Percentiles rank a stretch among this genome's conserved stretches.
These are phyloP conservation scores for Hyles vespertilio DNA, from an alignment of 1,140 invertebrate genomes.

Conservation along the genomic window DNA sequence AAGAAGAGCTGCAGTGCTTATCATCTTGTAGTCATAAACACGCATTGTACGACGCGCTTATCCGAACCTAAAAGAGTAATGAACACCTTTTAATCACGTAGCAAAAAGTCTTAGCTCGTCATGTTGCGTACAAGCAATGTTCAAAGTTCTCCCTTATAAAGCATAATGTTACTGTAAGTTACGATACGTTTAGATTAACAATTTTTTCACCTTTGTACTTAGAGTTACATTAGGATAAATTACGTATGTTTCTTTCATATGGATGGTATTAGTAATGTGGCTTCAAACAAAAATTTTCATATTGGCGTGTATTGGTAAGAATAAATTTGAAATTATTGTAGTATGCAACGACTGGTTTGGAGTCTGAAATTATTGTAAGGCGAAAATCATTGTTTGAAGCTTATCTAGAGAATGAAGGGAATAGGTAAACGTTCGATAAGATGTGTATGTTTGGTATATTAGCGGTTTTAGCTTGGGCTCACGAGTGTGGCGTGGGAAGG, in stretches of 20 bases:
- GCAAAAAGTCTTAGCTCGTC: slow-evolving; percentile 11
- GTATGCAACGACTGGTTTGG: slow-evolving; percentile 26
- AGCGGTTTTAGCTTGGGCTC: slow-evolving; percentile 4
- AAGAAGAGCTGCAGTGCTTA: too few relatives aligned
- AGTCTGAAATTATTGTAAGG: slow-evolving; percentile 47
- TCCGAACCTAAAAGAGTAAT: too few relatives aligned
- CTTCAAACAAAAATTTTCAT: slow-evolving; percentile 60
- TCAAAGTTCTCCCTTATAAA: slow-evolving; percentile 27
- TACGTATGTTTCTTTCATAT: too few relatives aligned
- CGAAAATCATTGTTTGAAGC: slow-evolving; percentile 61
- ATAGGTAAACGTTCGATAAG: slow-evolving; percentile 2
- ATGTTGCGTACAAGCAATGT: slow-evolving; percentile 14
- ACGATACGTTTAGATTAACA: not conserved
- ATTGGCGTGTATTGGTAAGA: slow-evolving; percentile 7
- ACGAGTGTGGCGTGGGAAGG: not conserved
- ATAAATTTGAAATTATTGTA: too few relatives aligned
- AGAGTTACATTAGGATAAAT: slow-evolving; percentile 48
- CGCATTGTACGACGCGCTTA: too few relatives aligned
- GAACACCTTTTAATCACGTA: slow-evolving; percentile 3
- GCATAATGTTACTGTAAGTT: slow-evolving; percentile 2
- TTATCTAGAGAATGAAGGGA: slow-evolving; percentile 3
- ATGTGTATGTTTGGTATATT: slow-evolving; percentile 12
- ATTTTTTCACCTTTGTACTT: slow-evolving; percentile 63
- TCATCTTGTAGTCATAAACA: too few relatives aligned
- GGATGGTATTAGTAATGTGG: slow-evolving; percentile 15